Evolutionary conservation across 1,140 invertebrate genomes (phyloP).

Genomic region (Pseudoatta argentina): DNA sequence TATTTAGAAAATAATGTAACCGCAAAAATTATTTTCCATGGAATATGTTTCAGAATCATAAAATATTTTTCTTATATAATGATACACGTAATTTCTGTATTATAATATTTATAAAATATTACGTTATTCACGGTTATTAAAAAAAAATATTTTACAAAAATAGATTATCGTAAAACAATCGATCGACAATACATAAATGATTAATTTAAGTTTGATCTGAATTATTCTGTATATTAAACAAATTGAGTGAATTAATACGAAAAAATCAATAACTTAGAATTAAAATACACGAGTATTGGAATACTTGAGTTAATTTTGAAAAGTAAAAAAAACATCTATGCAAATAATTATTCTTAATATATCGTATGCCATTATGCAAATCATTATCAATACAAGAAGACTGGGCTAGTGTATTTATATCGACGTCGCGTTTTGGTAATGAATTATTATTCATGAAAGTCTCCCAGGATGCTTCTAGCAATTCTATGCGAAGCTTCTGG

Average conservation of each 20-base stretch:
- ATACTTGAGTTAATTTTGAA: background rate
- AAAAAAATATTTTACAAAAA: no score
- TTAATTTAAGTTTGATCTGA: background rate
- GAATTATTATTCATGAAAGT: constrained; percentile 68
- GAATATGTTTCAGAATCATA: background rate
- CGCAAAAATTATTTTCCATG: constrained; percentile 10
- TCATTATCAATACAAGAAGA: background rate
- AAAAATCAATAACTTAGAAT: background rate
- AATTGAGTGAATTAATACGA: background rate
- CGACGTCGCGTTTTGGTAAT: constrained; percentile 37
- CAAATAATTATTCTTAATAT: constrained; percentile 38
- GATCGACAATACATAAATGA: background rate
- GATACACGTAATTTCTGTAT: background rate
- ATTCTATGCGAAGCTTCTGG: constrained; percentile 34
- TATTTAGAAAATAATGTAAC: background rate
- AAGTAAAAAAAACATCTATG: background rate
- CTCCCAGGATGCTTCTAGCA: constrained; percentile 39
- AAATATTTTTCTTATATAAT: constrained; percentile 5
- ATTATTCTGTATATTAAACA: background rate
- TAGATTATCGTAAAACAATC: background rate
- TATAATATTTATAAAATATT: background rate
- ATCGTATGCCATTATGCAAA: background rate
- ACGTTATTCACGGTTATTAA: background rate
- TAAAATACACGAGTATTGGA: background rate
- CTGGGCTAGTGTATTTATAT: constrained; percentile 24